A percentile compares a stretch with the other conserved stretches of the same genome.
Evolutionary conservation across 1,140 invertebrate species (phyloP).

Genomic region (Pogonomyrmex barbatus): DNA sequence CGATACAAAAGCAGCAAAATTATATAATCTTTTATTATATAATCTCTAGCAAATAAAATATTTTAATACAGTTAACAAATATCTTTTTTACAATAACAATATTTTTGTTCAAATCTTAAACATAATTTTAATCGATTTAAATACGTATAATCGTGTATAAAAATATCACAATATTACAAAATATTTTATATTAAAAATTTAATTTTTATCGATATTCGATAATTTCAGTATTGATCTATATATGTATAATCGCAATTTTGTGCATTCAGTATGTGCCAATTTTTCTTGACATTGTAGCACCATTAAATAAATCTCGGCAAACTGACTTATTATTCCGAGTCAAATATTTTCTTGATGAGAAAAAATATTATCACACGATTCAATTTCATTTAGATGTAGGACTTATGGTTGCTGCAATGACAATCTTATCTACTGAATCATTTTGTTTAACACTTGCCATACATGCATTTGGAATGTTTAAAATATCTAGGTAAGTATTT

Average conservation of each 20-base stretch:
- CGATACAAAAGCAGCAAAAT: background rate
- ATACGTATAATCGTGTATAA: background rate
- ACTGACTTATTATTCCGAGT: background rate
- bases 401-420: conserved; percentile 54
- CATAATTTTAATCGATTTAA: background rate
- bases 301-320: conserved; percentile 27
- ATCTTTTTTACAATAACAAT: background rate
- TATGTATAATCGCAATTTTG: background rate
- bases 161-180: background rate
- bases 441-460: conserved; percentile 30
- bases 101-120: background rate
- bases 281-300: conserved; percentile 11
- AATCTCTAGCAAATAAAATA: conserved; percentile 32
- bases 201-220: background rate
- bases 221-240: conserved; percentile 36
- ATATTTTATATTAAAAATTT: background rate
- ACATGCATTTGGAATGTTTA: conserved; percentile 42
- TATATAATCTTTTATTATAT: too few species aligned
- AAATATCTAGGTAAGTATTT: conserved; percentile 34
- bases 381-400: conserved; percentile 65
- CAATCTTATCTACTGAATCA: conserved; percentile 66
- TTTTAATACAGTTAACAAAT: background rate
- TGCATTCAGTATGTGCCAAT: conserved; percentile 17
- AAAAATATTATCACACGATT: conserved; percentile 68
- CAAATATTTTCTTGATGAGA: conserved; percentile 69